Evolutionary conservation across 2,888 invertebrate species (phyloP).

Genomic region (Drosophila glabriapex): DNA sequence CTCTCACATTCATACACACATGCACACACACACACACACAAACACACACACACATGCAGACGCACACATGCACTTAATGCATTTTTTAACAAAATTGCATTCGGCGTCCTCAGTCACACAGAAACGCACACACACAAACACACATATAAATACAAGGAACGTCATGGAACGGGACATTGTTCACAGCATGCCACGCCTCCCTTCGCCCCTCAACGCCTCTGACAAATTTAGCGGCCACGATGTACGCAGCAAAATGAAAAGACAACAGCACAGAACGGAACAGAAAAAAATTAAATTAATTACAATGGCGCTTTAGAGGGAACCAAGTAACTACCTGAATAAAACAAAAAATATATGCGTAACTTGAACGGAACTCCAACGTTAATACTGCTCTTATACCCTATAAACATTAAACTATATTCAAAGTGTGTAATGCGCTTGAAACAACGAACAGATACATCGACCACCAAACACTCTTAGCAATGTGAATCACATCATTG

Average conservation of each 20-base stretch:
- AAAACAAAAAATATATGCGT: not conserved
- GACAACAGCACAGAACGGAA: constrained; percentile 14
- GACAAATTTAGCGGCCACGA: constrained; percentile 63
- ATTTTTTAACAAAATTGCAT: constrained; percentile 83
- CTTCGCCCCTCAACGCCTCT: constrained; percentile 30
- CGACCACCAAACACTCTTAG: not conserved
- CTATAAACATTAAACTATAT: not conserved
- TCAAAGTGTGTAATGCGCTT: not conserved
- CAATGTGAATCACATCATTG: not conserved
- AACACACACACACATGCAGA: constrained; percentile 4
- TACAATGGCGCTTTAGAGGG: not conserved
- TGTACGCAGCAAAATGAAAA: constrained; percentile 51
- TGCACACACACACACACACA: constrained; percentile 30
- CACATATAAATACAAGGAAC: constrained; percentile 2
- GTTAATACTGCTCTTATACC: not conserved
- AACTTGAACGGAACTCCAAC: not conserved
- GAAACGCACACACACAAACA: constrained; percentile 16
- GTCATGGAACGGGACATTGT: constrained; percentile 38
- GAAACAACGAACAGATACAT: not conserved
- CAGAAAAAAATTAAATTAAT: constrained; percentile 32
- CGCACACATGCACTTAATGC: constrained; percentile 67
- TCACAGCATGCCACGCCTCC: constrained; percentile 30
- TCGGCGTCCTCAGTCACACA: constrained; percentile 69
- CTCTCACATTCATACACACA: constrained; percentile 25
- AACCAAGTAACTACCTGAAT: not conserved